These are phyloP conservation scores for Hymenopus coronatus DNA, from an alignment of 2,888 invertebrate genomes.

Conservation along the genomic window DNA sequence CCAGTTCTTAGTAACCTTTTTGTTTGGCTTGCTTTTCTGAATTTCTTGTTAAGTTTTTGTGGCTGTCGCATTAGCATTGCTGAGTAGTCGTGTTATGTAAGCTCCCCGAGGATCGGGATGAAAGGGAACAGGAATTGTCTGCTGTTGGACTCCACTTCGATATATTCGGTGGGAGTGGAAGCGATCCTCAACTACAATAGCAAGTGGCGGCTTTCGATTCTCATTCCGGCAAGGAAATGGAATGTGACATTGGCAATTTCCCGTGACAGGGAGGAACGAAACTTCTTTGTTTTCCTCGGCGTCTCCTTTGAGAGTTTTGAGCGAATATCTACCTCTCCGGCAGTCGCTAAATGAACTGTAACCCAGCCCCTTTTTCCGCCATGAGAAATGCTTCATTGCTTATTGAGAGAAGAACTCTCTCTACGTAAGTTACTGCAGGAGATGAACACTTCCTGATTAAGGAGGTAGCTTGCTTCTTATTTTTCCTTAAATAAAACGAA, in stretches of 20 bases:
- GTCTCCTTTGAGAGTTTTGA: not conserved
- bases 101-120: not conserved
- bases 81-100: not conserved
- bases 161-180: not conserved
- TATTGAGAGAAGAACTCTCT: not conserved
- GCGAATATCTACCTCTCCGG: not conserved
- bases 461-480: no score
- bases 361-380: not conserved
- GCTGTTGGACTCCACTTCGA: not conserved
- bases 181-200: not conserved
- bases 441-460: no score
- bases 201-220: slow-evolving; percentile 19
- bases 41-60: not conserved
- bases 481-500: no score
- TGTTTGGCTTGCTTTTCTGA: not conserved
- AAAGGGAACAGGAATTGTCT: not conserved
- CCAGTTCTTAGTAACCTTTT: not conserved
- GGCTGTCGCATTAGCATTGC: not conserved
- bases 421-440: no score
- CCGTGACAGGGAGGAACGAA: slow-evolving; percentile 3
- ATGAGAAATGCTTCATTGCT: not conserved
- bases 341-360: not conserved
- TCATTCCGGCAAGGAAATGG: slow-evolving; percentile 30
- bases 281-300: slow-evolving; percentile 23
- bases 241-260: slow-evolving; percentile 32